A percentile compares a stretch with the other conserved stretches of the same genome.
Conservation (phyloP, 2,888 invertebrate species). For the Kuschelorhynchus macadamiae region DNA sequence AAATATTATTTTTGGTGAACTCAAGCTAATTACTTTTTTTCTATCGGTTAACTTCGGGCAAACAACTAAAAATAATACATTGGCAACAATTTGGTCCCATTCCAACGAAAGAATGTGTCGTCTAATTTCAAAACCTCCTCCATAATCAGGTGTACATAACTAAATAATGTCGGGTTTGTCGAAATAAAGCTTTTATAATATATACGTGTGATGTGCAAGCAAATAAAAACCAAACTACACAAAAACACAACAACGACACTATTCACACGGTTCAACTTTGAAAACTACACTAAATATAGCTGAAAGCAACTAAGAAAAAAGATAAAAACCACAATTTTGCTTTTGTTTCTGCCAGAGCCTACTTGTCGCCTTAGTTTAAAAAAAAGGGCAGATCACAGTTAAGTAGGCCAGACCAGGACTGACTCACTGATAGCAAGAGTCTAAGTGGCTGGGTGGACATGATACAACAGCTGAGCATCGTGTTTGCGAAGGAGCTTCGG, state of each 20-base stretch:
- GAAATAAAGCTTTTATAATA: no score
- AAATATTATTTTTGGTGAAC: not conserved
- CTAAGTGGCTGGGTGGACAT: conserved; percentile 54
- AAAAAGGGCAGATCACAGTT: no score
- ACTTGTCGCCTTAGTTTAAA: not conserved
- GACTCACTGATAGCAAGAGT: conserved; percentile 45
- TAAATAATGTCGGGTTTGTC: no score
- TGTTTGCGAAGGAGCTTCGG: conserved; percentile 15
- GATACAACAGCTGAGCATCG: conserved; percentile 58
- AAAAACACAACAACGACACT: conserved; percentile 37
- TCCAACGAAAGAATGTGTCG: conserved; percentile 33
- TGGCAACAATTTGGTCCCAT: conserved; percentile 26
- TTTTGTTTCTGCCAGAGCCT: not conserved
- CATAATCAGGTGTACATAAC: conserved; percentile 24
- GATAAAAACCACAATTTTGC: not conserved
- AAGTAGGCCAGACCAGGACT: conserved; percentile 34
- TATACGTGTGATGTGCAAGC: no score
- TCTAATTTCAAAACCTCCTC: conserved; percentile 20
- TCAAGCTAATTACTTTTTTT: conserved; percentile 11
- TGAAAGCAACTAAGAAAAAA: conserved; percentile 15
- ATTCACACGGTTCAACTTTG: conserved; percentile 35
- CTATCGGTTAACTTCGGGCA: not conserved
- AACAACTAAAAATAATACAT: conserved; percentile 34
- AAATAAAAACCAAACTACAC: conserved; percentile 27
- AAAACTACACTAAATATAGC: conserved; percentile 3